phyloP scores from a whole-genome alignment of 2,888 invertebrate genomes.

The Galerucella nymphaeae region DNA sequence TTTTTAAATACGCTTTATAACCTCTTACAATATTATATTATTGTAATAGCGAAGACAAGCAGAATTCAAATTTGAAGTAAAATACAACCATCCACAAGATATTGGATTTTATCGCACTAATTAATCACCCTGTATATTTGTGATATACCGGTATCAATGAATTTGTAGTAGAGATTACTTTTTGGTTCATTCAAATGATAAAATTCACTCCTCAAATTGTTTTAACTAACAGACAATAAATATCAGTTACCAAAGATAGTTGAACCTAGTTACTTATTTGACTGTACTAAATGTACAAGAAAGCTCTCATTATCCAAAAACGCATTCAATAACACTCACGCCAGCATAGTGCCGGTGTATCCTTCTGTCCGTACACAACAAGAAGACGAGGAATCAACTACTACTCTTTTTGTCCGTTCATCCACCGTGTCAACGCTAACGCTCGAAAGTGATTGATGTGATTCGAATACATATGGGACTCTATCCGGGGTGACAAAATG shows the following conservation, averaged over 20 bases:
- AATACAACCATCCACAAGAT: no score
- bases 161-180: no score
- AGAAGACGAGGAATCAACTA: constrained; percentile 13
- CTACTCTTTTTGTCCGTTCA: background rate
- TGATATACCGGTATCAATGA: no score
- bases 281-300: constrained; percentile 18
- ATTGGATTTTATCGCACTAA: no score
- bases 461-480: background rate
- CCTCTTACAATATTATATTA: no score
- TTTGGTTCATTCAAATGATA: no score
- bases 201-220: no score
- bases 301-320: constrained; percentile 21
- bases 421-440: background rate
- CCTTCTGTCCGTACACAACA: constrained; percentile 5
- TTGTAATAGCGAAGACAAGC: no score
- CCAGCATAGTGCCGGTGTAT: background rate
- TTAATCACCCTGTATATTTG: no score
- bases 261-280: background rate
- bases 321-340: constrained; percentile 18
- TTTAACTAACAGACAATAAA: no score
- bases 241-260: background rate
- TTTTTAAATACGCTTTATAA: no score
- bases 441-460: constrained; percentile 10
- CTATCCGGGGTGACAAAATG: background rate
- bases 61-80: no score